Conservation (phyloP, 2,113 vertebrate species). For the Catharus fuscescens region DNA sequence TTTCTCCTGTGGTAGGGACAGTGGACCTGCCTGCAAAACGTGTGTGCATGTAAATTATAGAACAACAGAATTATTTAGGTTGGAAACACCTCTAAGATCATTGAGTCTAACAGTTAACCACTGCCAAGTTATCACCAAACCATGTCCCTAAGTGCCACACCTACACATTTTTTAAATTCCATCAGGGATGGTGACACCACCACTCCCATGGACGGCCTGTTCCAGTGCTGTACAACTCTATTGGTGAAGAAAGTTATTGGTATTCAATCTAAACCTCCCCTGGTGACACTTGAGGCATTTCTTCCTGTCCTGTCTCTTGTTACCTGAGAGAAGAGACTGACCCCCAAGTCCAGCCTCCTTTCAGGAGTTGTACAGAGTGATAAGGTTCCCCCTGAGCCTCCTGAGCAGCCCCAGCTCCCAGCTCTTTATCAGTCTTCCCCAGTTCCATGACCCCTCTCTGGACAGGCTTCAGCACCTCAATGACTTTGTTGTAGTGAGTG, state of each 20-base stretch:
- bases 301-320: background rate
- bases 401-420: background rate
- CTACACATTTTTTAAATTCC: background rate
- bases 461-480: background rate
- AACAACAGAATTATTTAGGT: background rate
- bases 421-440: background rate
- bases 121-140: background rate
- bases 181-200: background rate
- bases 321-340: background rate
- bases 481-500: background rate
- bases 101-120: background rate
- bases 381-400: background rate
- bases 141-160: background rate
- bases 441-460: background rate
- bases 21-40: background rate
- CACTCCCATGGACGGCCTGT: background rate
- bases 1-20: background rate
- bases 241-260: background rate
- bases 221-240: background rate
- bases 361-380: background rate
- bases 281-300: background rate
- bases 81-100: background rate
- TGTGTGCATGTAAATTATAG: background rate
- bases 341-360: background rate
- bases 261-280: background rate